Evolutionary conservation across 2,113 vertebrate genomes (phyloP).

Genomic region (Mobula birostris): DNA sequence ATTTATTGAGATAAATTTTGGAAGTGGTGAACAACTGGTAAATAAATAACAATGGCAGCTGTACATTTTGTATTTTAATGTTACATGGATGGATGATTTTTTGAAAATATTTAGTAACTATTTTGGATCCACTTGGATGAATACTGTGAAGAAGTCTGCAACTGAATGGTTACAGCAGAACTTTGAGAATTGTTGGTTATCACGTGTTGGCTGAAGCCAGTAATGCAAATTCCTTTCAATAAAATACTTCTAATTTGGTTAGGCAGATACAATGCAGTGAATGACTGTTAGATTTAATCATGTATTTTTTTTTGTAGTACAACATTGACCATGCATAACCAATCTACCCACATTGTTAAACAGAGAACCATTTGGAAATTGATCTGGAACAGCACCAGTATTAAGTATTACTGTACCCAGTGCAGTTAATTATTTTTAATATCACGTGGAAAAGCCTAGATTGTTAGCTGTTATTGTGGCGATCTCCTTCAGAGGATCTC

Average conservation of each 20-base stretch:
- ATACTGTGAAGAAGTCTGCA: background rate
- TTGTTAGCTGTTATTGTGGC: background rate
- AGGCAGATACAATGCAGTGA: background rate
- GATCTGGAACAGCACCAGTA: background rate
- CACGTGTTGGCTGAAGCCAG: background rate
- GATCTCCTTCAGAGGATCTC: background rate
- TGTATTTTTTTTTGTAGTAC: background rate
- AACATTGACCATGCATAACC: background rate
- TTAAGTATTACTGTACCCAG: background rate
- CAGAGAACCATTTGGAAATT: background rate
- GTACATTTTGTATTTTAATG: background rate
- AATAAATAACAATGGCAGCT: background rate
- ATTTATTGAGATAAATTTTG: background rate
- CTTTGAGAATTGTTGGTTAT: background rate
- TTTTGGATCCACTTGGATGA: background rate
- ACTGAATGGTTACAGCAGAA: background rate
- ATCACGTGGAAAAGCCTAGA: background rate
- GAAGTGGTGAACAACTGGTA: background rate
- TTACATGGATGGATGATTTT: background rate
- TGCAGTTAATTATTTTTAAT: background rate
- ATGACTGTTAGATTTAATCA: background rate
- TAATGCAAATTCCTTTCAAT: background rate
- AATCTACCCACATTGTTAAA: background rate
- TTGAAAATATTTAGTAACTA: background rate
- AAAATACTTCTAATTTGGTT: background rate